These are phyloP conservation scores for Girardinus metallicus DNA, from an alignment of 2,797 vertebrate genomes.

Conservation along the genomic window DNA sequence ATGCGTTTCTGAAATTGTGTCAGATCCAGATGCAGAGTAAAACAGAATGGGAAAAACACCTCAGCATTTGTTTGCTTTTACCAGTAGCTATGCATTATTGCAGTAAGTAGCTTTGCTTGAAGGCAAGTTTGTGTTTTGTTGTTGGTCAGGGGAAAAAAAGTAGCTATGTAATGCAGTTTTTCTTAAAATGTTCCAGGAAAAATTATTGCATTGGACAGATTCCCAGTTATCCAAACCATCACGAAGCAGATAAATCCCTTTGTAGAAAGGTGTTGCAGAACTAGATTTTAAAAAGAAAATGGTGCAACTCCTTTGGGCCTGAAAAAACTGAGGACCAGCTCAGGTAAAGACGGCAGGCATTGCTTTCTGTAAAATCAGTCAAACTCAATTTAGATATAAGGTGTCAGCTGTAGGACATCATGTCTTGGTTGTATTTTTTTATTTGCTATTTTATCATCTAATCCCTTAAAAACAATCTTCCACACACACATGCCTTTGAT, in stretches of 20 bases:
- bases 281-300: not conserved
- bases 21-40: not conserved
- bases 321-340: not conserved
- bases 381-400: not conserved
- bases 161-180: not conserved
- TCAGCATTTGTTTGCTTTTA: not conserved
- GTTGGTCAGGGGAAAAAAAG: not conserved
- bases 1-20: not conserved
- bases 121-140: conserved; percentile 8
- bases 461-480: not conserved
- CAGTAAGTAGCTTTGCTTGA: not conserved
- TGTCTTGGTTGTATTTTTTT: not conserved
- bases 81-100: not conserved
- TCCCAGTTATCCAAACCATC: not conserved
- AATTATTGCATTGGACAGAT: not conserved
- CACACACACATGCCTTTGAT: not conserved
- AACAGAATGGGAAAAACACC: not conserved
- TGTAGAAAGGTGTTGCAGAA: not conserved
- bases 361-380: not conserved
- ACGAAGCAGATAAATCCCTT: not conserved
- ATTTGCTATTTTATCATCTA: not conserved
- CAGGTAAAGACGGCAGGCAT: not conserved
- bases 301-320: not conserved
- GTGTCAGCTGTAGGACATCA: not conserved
- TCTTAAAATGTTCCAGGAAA: not conserved